A percentile compares a stretch with the other conserved stretches of the same genome.
Conservation (phyloP, 2,113 vertebrate species). For the Pachyramphus minor region DNA sequence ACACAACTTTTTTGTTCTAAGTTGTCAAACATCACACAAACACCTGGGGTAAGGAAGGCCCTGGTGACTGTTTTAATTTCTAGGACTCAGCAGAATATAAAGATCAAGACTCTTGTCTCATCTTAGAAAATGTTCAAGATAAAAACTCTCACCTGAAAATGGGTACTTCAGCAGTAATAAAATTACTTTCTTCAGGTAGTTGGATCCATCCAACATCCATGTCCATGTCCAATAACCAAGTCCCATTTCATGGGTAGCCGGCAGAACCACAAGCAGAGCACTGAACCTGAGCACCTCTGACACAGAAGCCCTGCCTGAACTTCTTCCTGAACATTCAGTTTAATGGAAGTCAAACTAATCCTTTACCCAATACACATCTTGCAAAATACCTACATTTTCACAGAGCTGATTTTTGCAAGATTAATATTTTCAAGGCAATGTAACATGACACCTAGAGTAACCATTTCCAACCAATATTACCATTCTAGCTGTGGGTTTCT, state of each 20-base stretch:
- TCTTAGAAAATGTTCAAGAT: background rate
- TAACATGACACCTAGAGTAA: background rate
- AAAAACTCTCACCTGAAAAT: background rate
- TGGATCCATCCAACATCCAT: background rate
- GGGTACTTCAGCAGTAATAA: background rate
- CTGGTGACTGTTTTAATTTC: background rate
- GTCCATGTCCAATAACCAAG: too few species aligned
- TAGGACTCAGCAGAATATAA: background rate
- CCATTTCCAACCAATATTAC: background rate
- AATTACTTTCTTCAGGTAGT: background rate
- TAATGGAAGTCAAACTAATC: background rate
- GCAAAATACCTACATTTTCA: background rate
- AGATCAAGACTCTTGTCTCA: background rate
- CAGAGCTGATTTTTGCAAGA: background rate
- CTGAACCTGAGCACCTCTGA: rapidly evolving
- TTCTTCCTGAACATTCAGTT: background rate
- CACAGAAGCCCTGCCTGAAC: background rate
- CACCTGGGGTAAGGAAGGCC: background rate
- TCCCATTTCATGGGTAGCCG: background rate
- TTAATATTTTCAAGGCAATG: background rate
- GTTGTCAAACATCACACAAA: background rate
- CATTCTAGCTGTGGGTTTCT: background rate
- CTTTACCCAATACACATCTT: background rate
- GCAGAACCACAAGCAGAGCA: background rate
- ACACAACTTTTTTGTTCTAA: background rate